phyloP scores from a whole-genome alignment of 2,888 invertebrate species.

The Entomobrya proxima region DNA sequence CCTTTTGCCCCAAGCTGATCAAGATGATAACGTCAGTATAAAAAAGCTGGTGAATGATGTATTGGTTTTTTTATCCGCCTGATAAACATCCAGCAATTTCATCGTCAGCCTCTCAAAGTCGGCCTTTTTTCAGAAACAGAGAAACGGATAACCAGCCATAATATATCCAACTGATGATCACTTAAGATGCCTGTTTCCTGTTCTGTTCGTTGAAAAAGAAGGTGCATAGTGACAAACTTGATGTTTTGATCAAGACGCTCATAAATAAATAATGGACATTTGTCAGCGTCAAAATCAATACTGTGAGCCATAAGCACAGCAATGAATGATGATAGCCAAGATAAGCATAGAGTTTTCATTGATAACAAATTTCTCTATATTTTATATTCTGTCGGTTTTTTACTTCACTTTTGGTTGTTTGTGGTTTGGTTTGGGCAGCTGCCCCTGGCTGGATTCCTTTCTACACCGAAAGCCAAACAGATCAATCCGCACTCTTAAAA shows the following conservation, averaged over 20 bases:
- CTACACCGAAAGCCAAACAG: slow-evolving; percentile 5
- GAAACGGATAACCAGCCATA: not conserved
- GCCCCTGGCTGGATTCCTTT: slow-evolving; percentile 50
- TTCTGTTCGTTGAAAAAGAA: too few relatives aligned
- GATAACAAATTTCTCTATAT: not conserved
- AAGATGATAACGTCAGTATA: not conserved
- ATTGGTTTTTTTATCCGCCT: slow-evolving; percentile 22
- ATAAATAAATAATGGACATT: slow-evolving; percentile 58
- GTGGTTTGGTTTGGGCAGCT: slow-evolving; percentile 57
- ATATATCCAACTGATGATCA: not conserved
- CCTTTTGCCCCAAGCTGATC: slow-evolving; percentile 20
- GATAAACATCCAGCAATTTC: slow-evolving; percentile 28
- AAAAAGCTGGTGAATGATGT: slow-evolving; percentile 39
- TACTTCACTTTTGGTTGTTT: not conserved
- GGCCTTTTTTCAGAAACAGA: not conserved
- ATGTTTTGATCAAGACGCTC: slow-evolving; percentile 54
- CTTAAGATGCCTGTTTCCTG: not conserved
- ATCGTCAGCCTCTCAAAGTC: not conserved
- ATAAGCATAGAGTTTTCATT: not conserved
- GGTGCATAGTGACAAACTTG: slow-evolving; percentile 53
- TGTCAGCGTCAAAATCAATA: slow-evolving; percentile 63
- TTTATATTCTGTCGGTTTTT: not conserved
- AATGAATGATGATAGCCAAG: not conserved
- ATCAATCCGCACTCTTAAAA: too few relatives aligned
- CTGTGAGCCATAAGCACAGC: not conserved